Percentiles rank a stretch among this genome's conserved stretches.
Conservation (phyloP, 2,888 invertebrate species). For the Machimus atricapillus region DNA sequence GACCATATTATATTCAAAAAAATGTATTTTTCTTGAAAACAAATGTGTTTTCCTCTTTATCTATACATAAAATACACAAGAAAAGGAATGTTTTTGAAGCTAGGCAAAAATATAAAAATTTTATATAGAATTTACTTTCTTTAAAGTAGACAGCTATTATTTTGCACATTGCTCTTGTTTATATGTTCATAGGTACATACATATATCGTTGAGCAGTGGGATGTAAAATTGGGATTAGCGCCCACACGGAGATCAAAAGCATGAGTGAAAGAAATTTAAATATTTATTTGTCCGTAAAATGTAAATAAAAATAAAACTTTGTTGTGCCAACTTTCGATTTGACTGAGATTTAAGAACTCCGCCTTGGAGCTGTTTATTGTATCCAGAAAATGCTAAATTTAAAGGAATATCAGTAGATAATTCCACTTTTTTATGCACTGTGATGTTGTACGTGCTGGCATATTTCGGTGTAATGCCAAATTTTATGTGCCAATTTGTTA, state of each 20-base stretch:
- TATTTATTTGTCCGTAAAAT: not conserved
- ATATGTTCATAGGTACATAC: too few relatives aligned
- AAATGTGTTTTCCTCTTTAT: too few relatives aligned
- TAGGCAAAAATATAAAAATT: too few relatives aligned
- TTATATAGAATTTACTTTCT: too few relatives aligned
- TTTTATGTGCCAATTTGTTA: not conserved
- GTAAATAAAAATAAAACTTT: not conserved
- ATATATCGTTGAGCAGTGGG: not conserved
- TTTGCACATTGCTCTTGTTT: too few relatives aligned
- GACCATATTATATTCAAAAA: too few relatives aligned
- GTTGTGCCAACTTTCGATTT: not conserved
- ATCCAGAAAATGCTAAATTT: not conserved
- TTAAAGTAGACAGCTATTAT: too few relatives aligned
- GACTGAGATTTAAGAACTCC: not conserved
- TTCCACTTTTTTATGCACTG: not conserved
- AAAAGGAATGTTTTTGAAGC: too few relatives aligned
- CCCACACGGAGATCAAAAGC: not conserved
- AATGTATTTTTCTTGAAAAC: too few relatives aligned
- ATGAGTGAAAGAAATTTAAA: not conserved
- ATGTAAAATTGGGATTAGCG: not conserved
- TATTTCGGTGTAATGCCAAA: not conserved
- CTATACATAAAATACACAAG: too few relatives aligned
- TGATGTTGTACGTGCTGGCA: not conserved
- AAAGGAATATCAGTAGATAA: not conserved
- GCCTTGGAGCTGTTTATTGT: not conserved